Percentiles rank a stretch among this genome's conserved stretches.
Evolutionary conservation across 2,797 vertebrate species (phyloP).

Genomic region (Alauda arvensis): DNA sequence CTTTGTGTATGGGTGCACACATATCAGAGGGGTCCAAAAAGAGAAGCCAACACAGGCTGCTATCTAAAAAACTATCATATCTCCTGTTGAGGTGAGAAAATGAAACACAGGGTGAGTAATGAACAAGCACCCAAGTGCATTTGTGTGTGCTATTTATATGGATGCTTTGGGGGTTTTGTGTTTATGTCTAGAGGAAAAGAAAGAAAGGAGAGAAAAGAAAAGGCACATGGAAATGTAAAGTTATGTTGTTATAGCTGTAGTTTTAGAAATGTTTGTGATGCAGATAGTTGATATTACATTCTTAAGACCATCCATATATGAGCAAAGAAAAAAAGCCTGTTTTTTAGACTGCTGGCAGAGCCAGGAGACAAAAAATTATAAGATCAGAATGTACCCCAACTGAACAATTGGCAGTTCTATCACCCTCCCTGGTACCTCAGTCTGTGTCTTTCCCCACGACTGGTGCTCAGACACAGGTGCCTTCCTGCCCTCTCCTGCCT

Average conservation of each 20-base stretch:
- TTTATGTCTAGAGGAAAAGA: neutral
- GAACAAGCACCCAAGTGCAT: neutral
- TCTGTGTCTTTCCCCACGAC: accelerated
- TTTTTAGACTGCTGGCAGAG: neutral
- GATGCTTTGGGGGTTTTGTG: neutral
- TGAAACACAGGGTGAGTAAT: neutral
- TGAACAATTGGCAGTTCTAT: neutral
- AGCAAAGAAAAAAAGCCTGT: neutral
- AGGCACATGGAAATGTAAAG: neutral
- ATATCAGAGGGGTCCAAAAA: neutral
- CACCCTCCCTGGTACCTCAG: neutral
- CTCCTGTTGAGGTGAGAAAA: neutral
- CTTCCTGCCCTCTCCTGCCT: neutral
- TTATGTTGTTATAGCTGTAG: neutral
- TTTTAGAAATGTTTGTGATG: neutral
- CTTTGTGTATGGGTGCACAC: neutral
- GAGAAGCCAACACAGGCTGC: neutral
- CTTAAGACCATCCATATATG: neutral
- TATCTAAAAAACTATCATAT: neutral
- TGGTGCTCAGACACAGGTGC: accelerated
- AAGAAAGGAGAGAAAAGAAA: neutral
- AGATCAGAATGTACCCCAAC: neutral
- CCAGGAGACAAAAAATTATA: neutral
- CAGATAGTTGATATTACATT: neutral
- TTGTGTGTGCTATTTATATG: neutral